These are phyloP conservation scores for Barnardius zonarius DNA, from an alignment of 2,113 vertebrate genomes.

Conservation along the genomic window DNA sequence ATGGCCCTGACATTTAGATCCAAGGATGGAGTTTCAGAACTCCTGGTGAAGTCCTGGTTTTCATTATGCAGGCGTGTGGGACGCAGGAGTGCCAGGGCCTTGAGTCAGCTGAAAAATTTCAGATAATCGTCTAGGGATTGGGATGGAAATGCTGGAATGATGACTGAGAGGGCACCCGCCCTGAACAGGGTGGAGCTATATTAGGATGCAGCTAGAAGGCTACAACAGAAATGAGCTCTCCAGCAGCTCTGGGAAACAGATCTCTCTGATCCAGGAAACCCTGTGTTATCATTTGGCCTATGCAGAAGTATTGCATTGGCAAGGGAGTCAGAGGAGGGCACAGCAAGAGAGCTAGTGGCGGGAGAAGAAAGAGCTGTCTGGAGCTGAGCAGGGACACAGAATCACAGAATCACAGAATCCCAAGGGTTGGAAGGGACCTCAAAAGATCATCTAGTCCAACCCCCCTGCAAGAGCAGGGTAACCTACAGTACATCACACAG, in stretches of 20 bases:
- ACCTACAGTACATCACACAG: no score
- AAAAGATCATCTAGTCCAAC: no score
- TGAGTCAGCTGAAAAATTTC: slow-evolving; percentile 46
- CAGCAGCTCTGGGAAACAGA: neutral
- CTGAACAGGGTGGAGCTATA: neutral
- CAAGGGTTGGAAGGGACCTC: no score
- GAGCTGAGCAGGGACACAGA: neutral
- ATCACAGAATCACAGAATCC: no score
- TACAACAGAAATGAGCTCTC: neutral
- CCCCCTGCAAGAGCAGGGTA: no score
- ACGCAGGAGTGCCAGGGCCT: slow-evolving; percentile 10
- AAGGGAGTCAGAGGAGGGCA: neutral
- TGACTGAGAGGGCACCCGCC: neutral
- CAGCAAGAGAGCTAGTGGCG: neutral
- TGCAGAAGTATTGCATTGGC: neutral
- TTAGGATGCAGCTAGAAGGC: neutral
- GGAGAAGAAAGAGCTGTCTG: neutral
- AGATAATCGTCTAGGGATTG: slow-evolving; percentile 26
- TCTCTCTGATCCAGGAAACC: neutral
- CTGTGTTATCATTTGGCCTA: neutral
- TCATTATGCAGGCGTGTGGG: neutral
- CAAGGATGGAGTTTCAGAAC: slow-evolving; percentile 22
- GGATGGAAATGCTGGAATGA: slow-evolving; percentile 10
- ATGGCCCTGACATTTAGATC: slow-evolving; percentile 32
- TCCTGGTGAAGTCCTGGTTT: slow-evolving; percentile 7